Evolutionary conservation across 2,888 invertebrate genomes (phyloP), one percentile per base, ranked within the genome.

Genomic region (Ichneumon xanthorius): DNA sequence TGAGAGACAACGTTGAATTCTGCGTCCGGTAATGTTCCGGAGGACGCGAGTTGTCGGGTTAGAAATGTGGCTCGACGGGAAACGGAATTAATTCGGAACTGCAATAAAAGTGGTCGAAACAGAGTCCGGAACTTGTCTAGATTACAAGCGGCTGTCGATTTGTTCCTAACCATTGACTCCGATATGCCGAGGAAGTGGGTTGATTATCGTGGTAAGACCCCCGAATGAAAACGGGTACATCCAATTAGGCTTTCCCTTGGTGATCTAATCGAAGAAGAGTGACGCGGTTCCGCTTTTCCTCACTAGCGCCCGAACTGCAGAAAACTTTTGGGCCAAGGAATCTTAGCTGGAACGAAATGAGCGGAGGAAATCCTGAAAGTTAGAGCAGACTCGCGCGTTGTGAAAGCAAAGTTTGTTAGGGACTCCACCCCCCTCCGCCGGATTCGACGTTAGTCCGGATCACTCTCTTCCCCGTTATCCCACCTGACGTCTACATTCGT

Each of bases 401-500:
- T 19, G 33, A 53, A 33, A 67, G 50, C 50, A 53, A 67, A 67
- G 65, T 67, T 76, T 33, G 76, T 33, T 19, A 45, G 7, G 50
- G 33, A 63, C 30, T 65, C 33, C 26, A 3, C 14, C 16, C 16
- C 16, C 22, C 9, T 0, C 6, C 16, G 14, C 3, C 45, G 16
- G 37, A 50, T 65, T 65, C 53, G 37, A 67, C 53, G 37, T 19
- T 76, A 67, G 53, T 48, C 22, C 37, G 65, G 53, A 76, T 65
- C 53, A 76, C 65, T 22, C 22, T 76, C 14, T 63, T 53, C 50
- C 63, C 33, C 37, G 61, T 53, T 72, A 73, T 71, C 55, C 63
- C 37, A 67, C 61, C 80, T 80, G 76, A 61, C 48, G 79, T 85
- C 76, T 85, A 80, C 76, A 77, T 86, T 82, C 77, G 82, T 80